Conservation (phyloP, 1,140 invertebrate genomes). For the Cherax destructor region DNA sequence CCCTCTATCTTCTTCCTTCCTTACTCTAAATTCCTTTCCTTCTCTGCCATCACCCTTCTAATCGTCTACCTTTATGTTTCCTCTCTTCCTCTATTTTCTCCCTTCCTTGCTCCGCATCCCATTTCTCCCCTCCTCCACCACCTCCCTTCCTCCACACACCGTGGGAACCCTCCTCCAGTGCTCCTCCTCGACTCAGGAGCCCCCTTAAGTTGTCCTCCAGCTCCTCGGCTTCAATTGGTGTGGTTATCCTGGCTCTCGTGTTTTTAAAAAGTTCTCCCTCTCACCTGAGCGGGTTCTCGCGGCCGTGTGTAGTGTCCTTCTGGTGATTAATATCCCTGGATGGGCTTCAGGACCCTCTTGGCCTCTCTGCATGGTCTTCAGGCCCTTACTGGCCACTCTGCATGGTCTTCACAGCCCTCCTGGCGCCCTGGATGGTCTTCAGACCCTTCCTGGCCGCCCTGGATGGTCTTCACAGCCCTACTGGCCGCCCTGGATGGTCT, state of each 20-base stretch:
- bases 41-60: background rate
- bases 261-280: conserved; percentile 41
- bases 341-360: background rate
- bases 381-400: too few relatives aligned
- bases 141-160: background rate
- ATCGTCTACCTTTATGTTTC: too few relatives aligned
- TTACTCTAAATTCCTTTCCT: background rate
- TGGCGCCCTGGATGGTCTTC: too few relatives aligned
- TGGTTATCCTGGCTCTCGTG: conserved; percentile 33
- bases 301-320: conserved; percentile 21
- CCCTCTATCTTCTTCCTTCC: background rate
- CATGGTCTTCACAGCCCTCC: too few relatives aligned
- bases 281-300: conserved; percentile 49
- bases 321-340: conserved; percentile 36
- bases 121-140: background rate
- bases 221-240: conserved; percentile 32
- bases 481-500: too few relatives aligned
- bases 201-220: background rate
- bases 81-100: too few relatives aligned
- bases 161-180: background rate
- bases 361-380: too few relatives aligned
- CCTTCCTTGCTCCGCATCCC: background rate
- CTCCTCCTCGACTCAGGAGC: conserved; percentile 5
- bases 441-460: too few relatives aligned
- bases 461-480: too few relatives aligned